These are phyloP conservation scores for Acanthisitta chloris DNA, from an alignment of 2,113 vertebrate genomes.

Conservation along the genomic window DNA sequence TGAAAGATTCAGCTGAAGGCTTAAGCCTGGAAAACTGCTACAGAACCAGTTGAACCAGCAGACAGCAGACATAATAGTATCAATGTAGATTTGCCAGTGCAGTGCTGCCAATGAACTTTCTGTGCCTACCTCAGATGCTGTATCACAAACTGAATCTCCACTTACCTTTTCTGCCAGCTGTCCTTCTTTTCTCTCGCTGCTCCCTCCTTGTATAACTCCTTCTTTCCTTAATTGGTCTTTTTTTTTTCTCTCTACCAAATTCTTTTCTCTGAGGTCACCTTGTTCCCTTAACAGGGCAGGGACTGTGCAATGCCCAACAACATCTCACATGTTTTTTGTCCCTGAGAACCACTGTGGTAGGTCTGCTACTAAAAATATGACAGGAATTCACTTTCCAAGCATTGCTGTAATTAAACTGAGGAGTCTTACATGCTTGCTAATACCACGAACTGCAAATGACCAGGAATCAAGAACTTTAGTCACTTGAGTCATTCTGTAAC, in stretches of 20 bases:
- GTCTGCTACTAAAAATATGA: not conserved
- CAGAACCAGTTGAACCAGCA: not conserved
- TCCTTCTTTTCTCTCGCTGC: not conserved
- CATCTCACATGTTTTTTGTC: fast-evolving
- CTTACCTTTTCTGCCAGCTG: not conserved
- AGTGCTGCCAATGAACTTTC: fast-evolving
- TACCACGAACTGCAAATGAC: not conserved
- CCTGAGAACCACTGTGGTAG: not conserved
- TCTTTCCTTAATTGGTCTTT: not conserved
- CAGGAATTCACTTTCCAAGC: not conserved
- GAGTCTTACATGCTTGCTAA: not conserved
- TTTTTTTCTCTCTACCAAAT: not conserved
- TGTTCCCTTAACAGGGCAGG: not conserved
- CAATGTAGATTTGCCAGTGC: not conserved
- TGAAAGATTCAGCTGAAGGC: not conserved
- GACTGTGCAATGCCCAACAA: not conserved
- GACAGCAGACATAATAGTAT: not conserved
- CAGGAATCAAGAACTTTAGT: not conserved
- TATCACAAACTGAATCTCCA: not conserved
- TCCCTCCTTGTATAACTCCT: not conserved
- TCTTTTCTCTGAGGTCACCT: not conserved
- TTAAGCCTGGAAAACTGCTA: not conserved
- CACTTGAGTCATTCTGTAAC: not conserved
- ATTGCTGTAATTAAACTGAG: not conserved
- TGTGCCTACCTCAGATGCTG: not conserved